These are phyloP conservation scores for Saccostrea echinata DNA, from an alignment of 1,140 invertebrate species.

Conservation along the genomic window DNA sequence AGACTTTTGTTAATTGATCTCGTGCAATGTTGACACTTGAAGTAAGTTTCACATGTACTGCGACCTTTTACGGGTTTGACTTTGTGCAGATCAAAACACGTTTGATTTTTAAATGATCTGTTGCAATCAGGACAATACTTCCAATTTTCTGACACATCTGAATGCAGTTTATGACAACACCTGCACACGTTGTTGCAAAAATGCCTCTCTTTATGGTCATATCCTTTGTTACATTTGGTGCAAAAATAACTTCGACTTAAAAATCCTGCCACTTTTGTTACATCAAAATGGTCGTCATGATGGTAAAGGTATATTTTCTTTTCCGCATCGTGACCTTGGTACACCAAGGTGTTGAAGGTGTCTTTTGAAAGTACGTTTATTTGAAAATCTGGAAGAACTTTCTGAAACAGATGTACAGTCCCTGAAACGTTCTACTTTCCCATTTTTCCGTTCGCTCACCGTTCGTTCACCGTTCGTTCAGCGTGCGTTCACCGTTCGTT, in stretches of 20 bases:
- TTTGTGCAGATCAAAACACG: constrained; percentile 49
- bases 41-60: constrained; percentile 51
- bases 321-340: constrained; percentile 49
- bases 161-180: constrained; percentile 32
- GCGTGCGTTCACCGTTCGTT: too few species aligned
- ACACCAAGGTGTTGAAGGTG: constrained; percentile 56
- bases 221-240: constrained; percentile 54
- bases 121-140: constrained; percentile 55
- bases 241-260: constrained; percentile 53
- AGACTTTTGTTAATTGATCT: constrained; percentile 46
- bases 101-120: constrained; percentile 43
- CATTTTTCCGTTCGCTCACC: too few species aligned
- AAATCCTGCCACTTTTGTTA: constrained; percentile 57
- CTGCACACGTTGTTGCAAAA: constrained; percentile 51
- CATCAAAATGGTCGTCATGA: constrained; percentile 55
- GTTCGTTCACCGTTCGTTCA: too few species aligned
- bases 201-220: constrained; percentile 55
- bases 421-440: too few species aligned
- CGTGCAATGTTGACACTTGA: constrained; percentile 45
- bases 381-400: constrained; percentile 36
- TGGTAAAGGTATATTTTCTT: constrained; percentile 54
- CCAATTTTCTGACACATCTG: constrained; percentile 54
- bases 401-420: constrained; percentile 51
- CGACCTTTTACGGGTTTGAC: constrained; percentile 24
- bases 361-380: constrained; percentile 56